Percentiles rank a stretch among this genome's conserved stretches.
These are phyloP conservation scores for Trematomus loennbergii DNA, from an alignment of 2,113 vertebrate genomes.

Conservation along the genomic window DNA sequence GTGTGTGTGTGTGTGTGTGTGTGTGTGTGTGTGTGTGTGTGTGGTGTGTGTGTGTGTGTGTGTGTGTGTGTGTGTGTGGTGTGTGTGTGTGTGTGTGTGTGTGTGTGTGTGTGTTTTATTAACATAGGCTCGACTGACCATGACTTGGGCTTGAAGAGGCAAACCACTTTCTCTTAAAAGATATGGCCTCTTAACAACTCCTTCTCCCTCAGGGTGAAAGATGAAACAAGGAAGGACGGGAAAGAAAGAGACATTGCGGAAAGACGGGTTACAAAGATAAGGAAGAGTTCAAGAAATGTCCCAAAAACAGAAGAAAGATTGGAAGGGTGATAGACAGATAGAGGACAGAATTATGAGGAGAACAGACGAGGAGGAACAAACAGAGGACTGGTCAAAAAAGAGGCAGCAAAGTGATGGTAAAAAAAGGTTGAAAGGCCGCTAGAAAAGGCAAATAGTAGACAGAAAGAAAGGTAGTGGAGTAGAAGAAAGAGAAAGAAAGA, in stretches of 20 bases:
- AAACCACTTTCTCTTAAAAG: slow-evolving; percentile 58
- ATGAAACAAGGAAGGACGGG: slow-evolving; percentile 16
- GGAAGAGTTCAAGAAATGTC: slow-evolving; percentile 31
- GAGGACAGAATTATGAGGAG: neutral
- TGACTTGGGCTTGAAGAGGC: slow-evolving; percentile 57
- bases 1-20: slow-evolving; percentile 28
- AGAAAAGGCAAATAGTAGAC: slow-evolving; percentile 25
- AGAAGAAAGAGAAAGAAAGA: slow-evolving; percentile 28
- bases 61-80: no score
- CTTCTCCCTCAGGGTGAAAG: slow-evolving; percentile 15
- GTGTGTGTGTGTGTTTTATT: slow-evolving; percentile 11
- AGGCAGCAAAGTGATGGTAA: slow-evolving; percentile 14
- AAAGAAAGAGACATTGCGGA: neutral
- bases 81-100: no score
- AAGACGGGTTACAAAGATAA: neutral
- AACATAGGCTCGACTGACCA: slow-evolving; percentile 63
- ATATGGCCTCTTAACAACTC: slow-evolving; percentile 41
- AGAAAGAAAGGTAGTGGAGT: slow-evolving; percentile 35
- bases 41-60: no score
- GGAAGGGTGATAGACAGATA: neutral
- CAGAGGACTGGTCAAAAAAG: slow-evolving; percentile 20
- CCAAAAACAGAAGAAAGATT: slow-evolving; percentile 31
- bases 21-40: no score
- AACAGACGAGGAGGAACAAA: neutral
- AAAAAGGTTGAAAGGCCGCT: slow-evolving; percentile 23